Evolutionary conservation across 64 coral and sea anemone genomes (phyloP), one percentile per base, ranked within the genome.

Genomic region (Orbicella faveolata): DNA sequence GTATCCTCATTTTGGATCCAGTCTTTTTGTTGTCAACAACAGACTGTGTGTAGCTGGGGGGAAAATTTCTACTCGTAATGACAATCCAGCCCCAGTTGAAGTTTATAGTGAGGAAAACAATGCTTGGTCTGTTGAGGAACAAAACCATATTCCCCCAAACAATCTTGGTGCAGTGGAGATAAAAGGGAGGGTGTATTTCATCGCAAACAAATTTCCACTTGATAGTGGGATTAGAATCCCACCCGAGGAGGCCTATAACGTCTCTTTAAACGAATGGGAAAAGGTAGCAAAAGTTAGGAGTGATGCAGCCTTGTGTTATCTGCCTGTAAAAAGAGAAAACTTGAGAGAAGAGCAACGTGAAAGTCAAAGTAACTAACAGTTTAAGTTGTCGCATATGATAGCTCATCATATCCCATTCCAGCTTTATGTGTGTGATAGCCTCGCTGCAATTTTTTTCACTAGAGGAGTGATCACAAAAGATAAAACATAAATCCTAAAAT

Each of bases 131-230:
- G 17, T 48, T 77, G 61, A 86, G 21, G 35, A 30, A 36, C 90
- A 91, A 63, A 37, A 77, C 1, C 90, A 76, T 66, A 91, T 91
- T 76, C 90, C 90, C 5, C 59, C 55, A 74, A 91, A 84, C 52
- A 12, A 86, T 36, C 72, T 77, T 68, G 66, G 66, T 53, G 83
- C 83, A 10, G 52, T 87, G 9, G 83, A 87, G 52, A 69, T 72
- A 52, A 6, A 68, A 76, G 63, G 67, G 67, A 36, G 79, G 19
- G 63, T 64, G 12, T 64, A 64, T 64, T 88, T 88, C 53, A 37
- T 88, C 72, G 20, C 23, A 10, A 75, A 61, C 26, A 1, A 14
- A 9, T 20, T 61, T 76, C 73, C 36, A 73, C 16, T 77, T 23
- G 87, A 88, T 20, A 88, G 72, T 16, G 74, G 55, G 9, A 88